A percentile compares a stretch with the other conserved stretches of the same genome.
These are phyloP conservation scores for Octomys mimax DNA, from an alignment of 2,797 vertebrate species.

Conservation along the genomic window DNA sequence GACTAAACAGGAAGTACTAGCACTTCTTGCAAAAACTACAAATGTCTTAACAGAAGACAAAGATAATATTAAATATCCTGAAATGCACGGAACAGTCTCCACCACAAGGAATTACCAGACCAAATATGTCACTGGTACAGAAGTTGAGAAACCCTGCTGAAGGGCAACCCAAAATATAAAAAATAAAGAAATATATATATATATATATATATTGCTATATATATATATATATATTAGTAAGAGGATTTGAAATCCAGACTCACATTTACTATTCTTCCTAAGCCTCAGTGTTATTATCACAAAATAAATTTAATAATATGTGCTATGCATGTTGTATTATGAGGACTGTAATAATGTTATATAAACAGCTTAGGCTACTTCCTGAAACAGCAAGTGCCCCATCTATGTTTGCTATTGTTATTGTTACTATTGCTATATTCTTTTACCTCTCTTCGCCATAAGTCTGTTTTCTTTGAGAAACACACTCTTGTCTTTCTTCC, in stretches of 20 bases:
- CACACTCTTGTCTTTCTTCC: neutral
- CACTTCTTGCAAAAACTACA: neutral
- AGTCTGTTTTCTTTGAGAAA: slow-evolving; percentile 35
- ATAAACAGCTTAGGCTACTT: neutral
- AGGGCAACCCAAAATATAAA: neutral
- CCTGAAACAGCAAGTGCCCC: neutral
- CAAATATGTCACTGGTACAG: neutral
- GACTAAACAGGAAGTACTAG: neutral
- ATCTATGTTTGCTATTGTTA: neutral
- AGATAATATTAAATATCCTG: neutral
- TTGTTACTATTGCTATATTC: neutral
- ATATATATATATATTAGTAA: no score
- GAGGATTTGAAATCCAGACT: neutral
- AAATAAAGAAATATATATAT: neutral
- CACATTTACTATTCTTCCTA: neutral
- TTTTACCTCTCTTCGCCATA: neutral
- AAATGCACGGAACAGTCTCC: neutral
- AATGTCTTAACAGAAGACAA: neutral
- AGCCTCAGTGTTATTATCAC: neutral
- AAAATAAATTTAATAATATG: neutral
- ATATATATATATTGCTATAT: no score
- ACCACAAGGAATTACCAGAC: neutral
- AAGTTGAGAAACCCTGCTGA: neutral
- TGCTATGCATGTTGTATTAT: neutral
- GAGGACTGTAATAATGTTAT: neutral